phyloP scores from a whole-genome alignment of 1,140 invertebrate genomes.

The Amyelois transitella region DNA sequence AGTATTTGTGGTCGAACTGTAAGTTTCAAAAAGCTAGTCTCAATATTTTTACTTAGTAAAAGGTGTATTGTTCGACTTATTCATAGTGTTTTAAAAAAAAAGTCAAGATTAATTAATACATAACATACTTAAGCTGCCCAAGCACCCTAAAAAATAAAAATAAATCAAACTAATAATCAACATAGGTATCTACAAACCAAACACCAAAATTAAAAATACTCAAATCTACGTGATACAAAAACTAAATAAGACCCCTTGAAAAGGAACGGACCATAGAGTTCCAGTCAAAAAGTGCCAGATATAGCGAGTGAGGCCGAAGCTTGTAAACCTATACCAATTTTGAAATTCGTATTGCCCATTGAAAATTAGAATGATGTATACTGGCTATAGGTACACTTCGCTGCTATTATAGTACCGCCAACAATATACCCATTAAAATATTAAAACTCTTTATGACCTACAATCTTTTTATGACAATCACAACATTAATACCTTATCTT shows the following conservation, averaged over 20 bases:
- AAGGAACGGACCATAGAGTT: not conserved
- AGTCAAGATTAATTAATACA: not conserved
- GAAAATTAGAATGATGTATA: conserved; percentile 25
- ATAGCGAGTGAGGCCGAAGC: conserved; percentile 21
- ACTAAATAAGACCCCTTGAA: not conserved
- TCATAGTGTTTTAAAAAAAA: not conserved
- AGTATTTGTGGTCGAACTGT: not conserved
- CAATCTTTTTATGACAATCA: not conserved
- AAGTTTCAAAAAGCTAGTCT: conserved; percentile 67
- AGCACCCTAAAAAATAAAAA: not conserved
- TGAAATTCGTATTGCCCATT: conserved; percentile 24
- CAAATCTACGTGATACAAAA: conserved; percentile 6
- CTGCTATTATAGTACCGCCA: not conserved
- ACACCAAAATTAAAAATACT: conserved; percentile 13
- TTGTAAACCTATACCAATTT: conserved; percentile 24
- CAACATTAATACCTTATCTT: not conserved
- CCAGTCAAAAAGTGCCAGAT: not conserved
- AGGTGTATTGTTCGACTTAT: not conserved
- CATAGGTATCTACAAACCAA: conserved; percentile 15
- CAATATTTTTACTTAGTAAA: conserved; percentile 29
- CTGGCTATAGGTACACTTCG: conserved; percentile 8
- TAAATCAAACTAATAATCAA: no score
- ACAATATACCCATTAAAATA: not conserved
- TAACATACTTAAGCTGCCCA: not conserved
- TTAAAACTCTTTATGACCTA: not conserved